Evolutionary conservation across 2,888 invertebrate species (phyloP).

Genomic region (Hypsopygia costalis): DNA sequence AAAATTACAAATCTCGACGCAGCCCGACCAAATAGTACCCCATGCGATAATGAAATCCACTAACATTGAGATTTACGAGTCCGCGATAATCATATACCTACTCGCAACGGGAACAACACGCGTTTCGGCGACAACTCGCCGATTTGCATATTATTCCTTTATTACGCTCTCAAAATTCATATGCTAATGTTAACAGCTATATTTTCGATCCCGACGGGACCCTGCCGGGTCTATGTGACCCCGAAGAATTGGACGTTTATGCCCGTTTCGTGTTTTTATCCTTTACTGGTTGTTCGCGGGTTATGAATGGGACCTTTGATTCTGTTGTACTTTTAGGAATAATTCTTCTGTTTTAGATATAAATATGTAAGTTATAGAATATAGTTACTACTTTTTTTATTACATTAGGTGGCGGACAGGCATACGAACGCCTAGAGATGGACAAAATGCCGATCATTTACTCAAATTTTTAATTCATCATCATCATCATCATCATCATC

Average conservation of each 20-base stretch:
- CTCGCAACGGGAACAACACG: neutral
- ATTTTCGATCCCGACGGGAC: conserved; percentile 51
- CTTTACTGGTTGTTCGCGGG: neutral
- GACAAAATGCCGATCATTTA: too few species aligned
- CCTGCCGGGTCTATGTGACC: conserved; percentile 34
- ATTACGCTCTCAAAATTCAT: conserved; percentile 65
- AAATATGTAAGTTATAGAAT: too few species aligned
- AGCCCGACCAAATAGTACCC: neutral
- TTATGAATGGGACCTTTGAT: neutral
- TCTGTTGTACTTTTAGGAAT: too few species aligned
- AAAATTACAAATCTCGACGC: neutral
- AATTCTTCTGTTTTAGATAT: too few species aligned
- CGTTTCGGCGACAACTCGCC: conserved; percentile 35
- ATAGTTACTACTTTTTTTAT: too few species aligned
- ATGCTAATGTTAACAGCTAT: conserved; percentile 56
- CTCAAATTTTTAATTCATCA: too few species aligned
- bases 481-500: too few species aligned
- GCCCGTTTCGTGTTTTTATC: conserved; percentile 15
- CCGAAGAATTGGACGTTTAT: conserved; percentile 45
- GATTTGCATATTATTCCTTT: conserved; percentile 75
- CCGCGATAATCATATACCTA: neutral
- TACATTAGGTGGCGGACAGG: too few species aligned
- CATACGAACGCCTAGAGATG: too few species aligned
- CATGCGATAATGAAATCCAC: neutral
- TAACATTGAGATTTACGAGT: neutral